Percentiles rank a stretch among this genome's conserved stretches.
Conservation (phyloP, 2,888 invertebrate species). For the Nephrotoma appendiculata region DNA sequence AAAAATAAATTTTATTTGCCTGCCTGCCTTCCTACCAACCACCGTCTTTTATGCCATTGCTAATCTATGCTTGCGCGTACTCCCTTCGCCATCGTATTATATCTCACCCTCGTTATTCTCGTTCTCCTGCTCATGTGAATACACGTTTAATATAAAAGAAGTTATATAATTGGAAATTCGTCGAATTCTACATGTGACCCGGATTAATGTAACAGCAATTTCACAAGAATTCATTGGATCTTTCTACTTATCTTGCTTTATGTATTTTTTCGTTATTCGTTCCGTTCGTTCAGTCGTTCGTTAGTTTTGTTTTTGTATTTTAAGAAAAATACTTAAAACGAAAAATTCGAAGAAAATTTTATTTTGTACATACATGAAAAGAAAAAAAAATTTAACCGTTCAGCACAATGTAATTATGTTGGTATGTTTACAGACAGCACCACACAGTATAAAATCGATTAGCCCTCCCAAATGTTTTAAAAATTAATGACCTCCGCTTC, state of each 20-base stretch:
- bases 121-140: background rate
- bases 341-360: background rate
- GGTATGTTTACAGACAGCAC: background rate
- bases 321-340: background rate
- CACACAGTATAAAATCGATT: background rate
- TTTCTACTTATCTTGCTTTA: background rate
- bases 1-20: background rate
- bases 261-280: background rate
- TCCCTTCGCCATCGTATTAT: background rate
- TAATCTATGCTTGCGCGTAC: background rate
- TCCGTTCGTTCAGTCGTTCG: background rate
- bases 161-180: background rate
- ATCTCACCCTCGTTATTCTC: background rate
- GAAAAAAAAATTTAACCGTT: background rate
- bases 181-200: background rate
- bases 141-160: background rate
- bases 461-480: background rate
- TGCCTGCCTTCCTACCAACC: background rate
- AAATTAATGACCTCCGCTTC: background rate
- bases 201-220: background rate
- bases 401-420: background rate
- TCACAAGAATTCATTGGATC: background rate
- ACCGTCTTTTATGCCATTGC: background rate
- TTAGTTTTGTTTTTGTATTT: background rate
- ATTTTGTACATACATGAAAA: background rate